Evolutionary conservation across 2,888 invertebrate genomes (phyloP).

Genomic region (Lasioglossum zephyrum): DNA sequence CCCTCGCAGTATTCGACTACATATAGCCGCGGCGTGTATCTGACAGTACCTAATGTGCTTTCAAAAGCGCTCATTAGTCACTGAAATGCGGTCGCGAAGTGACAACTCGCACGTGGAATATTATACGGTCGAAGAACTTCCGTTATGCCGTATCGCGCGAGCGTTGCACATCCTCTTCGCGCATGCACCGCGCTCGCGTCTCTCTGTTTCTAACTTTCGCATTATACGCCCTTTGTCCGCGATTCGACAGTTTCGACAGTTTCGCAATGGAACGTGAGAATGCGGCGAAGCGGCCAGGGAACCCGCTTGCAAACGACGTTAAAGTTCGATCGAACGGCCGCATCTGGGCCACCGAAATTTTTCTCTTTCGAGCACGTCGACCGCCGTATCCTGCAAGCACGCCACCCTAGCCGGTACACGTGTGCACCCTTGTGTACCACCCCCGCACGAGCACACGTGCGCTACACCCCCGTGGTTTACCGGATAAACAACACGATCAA

Average conservation of each 20-base stretch:
- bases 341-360: slow-evolving; percentile 71
- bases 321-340: slow-evolving; percentile 73
- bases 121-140: slow-evolving; percentile 81
- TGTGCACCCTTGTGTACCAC: background rate
- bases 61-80: slow-evolving; percentile 81
- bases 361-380: slow-evolving; percentile 41
- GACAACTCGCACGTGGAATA: slow-evolving; percentile 78
- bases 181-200: slow-evolving; percentile 45
- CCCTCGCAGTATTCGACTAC: slow-evolving; percentile 43
- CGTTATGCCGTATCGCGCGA: slow-evolving; percentile 77
- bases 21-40: slow-evolving; percentile 67
- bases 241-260: slow-evolving; percentile 81
- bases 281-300: slow-evolving; percentile 62
- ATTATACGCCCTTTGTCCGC: slow-evolving; percentile 81
- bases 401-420: slow-evolving; percentile 3
- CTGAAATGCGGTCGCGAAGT: slow-evolving; percentile 80
- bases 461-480: slow-evolving; percentile 27
- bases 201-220: slow-evolving; percentile 78
- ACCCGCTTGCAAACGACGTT: slow-evolving; percentile 76
- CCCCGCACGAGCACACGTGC: background rate
- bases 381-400: background rate
- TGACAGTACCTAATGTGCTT: slow-evolving; percentile 75
- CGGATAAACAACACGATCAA: slow-evolving; percentile 39
- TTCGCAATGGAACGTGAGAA: slow-evolving; percentile 78
- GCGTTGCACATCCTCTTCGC: slow-evolving; percentile 48